Evolutionary conservation across 2,797 vertebrate species (phyloP), one percentile per base, ranked within the genome.

Genomic region (Typhlichthys subterraneus): DNA sequence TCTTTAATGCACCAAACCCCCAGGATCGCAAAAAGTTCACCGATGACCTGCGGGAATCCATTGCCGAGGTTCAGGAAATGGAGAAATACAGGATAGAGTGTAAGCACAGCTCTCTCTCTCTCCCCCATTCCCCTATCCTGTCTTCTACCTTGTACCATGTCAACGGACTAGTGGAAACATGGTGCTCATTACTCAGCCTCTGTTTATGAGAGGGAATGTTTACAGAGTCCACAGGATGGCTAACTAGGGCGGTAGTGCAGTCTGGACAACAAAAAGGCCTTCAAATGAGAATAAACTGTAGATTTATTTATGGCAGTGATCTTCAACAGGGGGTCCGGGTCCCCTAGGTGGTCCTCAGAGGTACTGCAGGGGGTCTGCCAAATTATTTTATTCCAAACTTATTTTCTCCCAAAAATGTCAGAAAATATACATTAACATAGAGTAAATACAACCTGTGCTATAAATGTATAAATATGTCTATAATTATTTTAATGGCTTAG

Each of bases 31-130:
- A 98, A 85, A 99, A 97, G 88, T 99, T 99, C 90, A 98, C 94
- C 0, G 96, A 98, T 5, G 96, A 99, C 83, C 90, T 99, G 54
- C 92, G 97, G 70, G 98, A 99, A 78, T 99, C 97, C 13, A 93
- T 99, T 13, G 96, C 96, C 0, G 97, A 99, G 76, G 97, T 99
- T 52, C 98, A 99, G 87, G 98, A 99, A 89, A 98, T 99, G 98
- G 97, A 99, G 91, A 99, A 99, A 87, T 97, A 98, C 94, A 94
- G 97, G 80, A 99, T 99, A 93, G 97, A 99, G 88, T 96, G 98
- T 99, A 88, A 95, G 97, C 85, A 85, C 56, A 69, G 38, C 7
- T 42, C 9, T 42, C 8, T 42, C 8, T 42, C 7, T 38, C 38
- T 42, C 38, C 9, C 38, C 23, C 23, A 29, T 7, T 38, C 5